Evolutionary conservation across 2,888 invertebrate species (phyloP), one percentile per base, ranked within the genome.

Genomic region (Tholera decimalis): DNA sequence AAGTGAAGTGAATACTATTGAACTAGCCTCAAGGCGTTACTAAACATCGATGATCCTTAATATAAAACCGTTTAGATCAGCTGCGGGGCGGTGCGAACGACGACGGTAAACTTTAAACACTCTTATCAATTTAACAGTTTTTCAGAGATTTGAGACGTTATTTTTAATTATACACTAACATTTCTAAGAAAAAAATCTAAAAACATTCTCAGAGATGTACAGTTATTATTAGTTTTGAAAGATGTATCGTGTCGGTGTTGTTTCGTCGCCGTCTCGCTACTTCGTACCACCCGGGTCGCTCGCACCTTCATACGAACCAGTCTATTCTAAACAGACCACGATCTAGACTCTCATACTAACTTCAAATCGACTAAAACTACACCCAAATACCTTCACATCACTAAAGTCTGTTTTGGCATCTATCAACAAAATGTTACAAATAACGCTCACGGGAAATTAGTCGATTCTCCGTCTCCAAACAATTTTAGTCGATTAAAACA

Each of bases 11-110:
- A 85, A 86, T 84, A 84, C 82, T 83, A 86, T 79, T 64, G 83
- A 77, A 55, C 88, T 91, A 92, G 92, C 93, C 92, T 92, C 91
- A 82, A 85, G 83, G 80, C 76, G 85, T 85, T 83, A 73, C 83
- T 85, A 80, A 24, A 83, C 79, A 86, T 84, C 77, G 84, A 91
- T 92, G 93, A 93, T 93, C 93, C 93, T 94, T 93, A 93, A 93
- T 93, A 93, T 93, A 93, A 93, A 87, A 90, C 80, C 85, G 90
- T 89, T 86, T 85, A 83, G 81, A 75, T 85, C 80, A 80, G 80
- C 83, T 80, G 82, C 78, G 74, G 69, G 69, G 79, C 79, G 79
- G 77, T 59, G 77, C 69, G 73, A 39, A 63, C 75, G 68, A 66
- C 76, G 55, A 65, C 63, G 69, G 74, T 22, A 49, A 63, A n/a